Evolutionary conservation across 1,140 invertebrate genomes (phyloP).

Genomic region (Sycophaga agraensis): DNA sequence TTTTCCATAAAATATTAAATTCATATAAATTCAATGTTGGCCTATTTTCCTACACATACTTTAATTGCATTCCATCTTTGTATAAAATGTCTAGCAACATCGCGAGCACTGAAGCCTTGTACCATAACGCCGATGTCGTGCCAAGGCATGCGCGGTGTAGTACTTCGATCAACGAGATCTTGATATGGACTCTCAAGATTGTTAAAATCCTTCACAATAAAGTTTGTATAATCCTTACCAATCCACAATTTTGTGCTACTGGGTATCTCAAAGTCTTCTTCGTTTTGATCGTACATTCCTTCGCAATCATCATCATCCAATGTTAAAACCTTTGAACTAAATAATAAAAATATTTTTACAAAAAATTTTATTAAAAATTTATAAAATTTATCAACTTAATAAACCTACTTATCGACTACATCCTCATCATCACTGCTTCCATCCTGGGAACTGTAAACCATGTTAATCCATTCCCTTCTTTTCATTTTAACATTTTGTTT

Average conservation of each 20-base stretch:
- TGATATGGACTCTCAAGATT: constrained; percentile 84
- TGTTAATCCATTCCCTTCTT: constrained; percentile 67
- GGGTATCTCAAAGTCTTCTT: constrained; percentile 46
- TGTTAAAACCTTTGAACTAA: neutral
- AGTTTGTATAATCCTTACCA: constrained; percentile 97
- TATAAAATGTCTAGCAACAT: constrained; percentile 95
- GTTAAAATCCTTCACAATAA: constrained; percentile 96
- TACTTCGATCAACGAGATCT: constrained; percentile 85
- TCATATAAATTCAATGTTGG: too few species aligned
- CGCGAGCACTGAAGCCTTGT: constrained; percentile 80
- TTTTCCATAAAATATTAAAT: too few species aligned
- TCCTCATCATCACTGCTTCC: constrained; percentile 45
- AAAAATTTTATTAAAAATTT: neutral
- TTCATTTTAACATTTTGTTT: constrained; percentile 64
- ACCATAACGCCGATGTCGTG: constrained; percentile 92
- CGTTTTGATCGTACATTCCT: constrained; percentile 29
- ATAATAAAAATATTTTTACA: neutral
- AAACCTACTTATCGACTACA: constrained; percentile 57
- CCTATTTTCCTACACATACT: too few species aligned
- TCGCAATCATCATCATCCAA: constrained; percentile 35
- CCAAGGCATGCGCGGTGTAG: constrained; percentile 96
- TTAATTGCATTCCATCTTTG: constrained; percentile 97
- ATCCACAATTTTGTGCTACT: constrained; percentile 89
- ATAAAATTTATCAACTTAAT: neutral
- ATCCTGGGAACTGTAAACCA: constrained; percentile 65